phyloP scores from a whole-genome alignment of 2,888 invertebrate species.

The Chloroclystis v-ata region DNA sequence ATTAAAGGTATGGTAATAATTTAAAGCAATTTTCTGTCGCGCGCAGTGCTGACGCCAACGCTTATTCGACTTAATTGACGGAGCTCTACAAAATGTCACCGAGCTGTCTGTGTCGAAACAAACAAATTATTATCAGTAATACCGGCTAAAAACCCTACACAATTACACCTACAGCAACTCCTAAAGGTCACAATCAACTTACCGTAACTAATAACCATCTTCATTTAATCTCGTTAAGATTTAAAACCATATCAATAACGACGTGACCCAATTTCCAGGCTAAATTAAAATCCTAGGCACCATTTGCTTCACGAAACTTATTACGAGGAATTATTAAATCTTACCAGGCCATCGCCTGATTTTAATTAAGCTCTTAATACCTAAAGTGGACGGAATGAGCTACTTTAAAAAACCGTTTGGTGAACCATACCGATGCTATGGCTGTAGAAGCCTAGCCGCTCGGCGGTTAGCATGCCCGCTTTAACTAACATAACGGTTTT shows the following conservation, averaged over 20 bases:
- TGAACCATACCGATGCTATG: slow-evolving; percentile 27
- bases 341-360: slow-evolving; percentile 17
- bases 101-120: slow-evolving; percentile 27
- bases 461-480: slow-evolving; percentile 29
- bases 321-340: slow-evolving; percentile 23
- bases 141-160: no score
- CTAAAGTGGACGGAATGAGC: slow-evolving; percentile 17
- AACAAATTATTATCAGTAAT: slow-evolving; percentile 27
- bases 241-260: neutral
- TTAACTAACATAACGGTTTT: slow-evolving; percentile 29
- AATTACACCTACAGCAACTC: no score
- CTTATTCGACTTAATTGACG: slow-evolving; percentile 41
- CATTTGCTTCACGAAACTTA: slow-evolving; percentile 11
- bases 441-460: slow-evolving; percentile 18
- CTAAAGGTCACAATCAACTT: slow-evolving; percentile 6
- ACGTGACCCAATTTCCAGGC: slow-evolving; percentile 1
- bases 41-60: neutral
- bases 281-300: slow-evolving; percentile 11
- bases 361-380: slow-evolving; percentile 22
- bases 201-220: slow-evolving; percentile 4
- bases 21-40: neutral
- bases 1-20: neutral
- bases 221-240: slow-evolving; percentile 8
- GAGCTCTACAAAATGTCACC: slow-evolving; percentile 33
- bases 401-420: slow-evolving; percentile 22